Conservation (phyloP, 2,888 invertebrate species). For the Iselma pallidipennis region DNA sequence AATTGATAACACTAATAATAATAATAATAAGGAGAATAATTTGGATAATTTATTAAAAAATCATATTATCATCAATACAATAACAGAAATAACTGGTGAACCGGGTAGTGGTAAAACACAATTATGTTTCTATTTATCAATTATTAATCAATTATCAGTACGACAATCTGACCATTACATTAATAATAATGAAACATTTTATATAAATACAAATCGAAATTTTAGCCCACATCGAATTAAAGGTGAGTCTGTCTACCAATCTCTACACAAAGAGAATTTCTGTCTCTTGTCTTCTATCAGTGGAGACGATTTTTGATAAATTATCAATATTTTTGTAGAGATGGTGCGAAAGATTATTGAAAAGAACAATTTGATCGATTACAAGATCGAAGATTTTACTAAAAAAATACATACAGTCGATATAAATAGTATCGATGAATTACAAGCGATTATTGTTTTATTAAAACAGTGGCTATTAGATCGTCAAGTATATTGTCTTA, state of each 20-base stretch:
- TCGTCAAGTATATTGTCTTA: neutral
- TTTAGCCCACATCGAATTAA: slow-evolving; percentile 4
- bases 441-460: slow-evolving; percentile 3
- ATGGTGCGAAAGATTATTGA: neutral
- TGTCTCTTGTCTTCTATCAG: too few relatives aligned
- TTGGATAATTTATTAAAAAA: slow-evolving; percentile 1
- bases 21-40: neutral
- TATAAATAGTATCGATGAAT: slow-evolving; percentile 1
- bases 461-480: slow-evolving; percentile 5
- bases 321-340: slow-evolving; percentile 1
- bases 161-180: neutral
- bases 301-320: too few relatives aligned
- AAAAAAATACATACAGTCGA: slow-evolving; percentile 5
- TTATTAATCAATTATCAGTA: neutral
- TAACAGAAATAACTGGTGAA: slow-evolving; percentile 12
- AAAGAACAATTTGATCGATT: neutral
- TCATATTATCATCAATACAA: neutral
- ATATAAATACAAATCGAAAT: slow-evolving; percentile 13
- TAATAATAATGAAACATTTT: slow-evolving; percentile 2
- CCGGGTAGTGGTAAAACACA: slow-evolving; percentile 15
- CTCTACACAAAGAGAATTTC: too few relatives aligned
- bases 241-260: neutral
- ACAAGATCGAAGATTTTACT: neutral
- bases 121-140: slow-evolving; percentile 14
- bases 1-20: neutral